phyloP scores from a whole-genome alignment of 2,888 invertebrate genomes.

The Camptogramma bilineatum region DNA sequence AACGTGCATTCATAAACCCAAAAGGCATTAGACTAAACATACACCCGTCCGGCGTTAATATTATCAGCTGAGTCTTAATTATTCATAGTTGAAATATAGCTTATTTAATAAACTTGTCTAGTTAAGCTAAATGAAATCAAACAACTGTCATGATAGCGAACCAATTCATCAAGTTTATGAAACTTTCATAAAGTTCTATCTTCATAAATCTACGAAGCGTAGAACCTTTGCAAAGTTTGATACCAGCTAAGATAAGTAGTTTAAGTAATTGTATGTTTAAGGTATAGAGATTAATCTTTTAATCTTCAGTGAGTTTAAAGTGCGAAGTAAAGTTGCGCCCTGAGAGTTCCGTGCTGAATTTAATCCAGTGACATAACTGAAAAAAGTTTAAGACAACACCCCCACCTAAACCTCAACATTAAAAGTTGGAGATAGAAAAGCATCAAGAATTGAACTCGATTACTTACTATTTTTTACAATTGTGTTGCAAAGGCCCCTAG shows the following conservation, averaged over 20 bases:
- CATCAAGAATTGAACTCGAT: too few species aligned
- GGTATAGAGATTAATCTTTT: neutral
- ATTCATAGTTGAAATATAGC: neutral
- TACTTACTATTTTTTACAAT: neutral
- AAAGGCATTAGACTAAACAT: too few species aligned
- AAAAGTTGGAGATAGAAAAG: too few species aligned
- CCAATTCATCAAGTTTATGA: constrained; percentile 5
- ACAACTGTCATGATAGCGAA: constrained; percentile 1
- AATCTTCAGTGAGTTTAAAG: constrained; percentile 1
- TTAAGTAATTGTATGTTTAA: neutral
- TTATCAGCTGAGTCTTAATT: too few species aligned
- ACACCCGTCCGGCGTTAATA: too few species aligned
- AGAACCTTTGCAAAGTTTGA: neutral
- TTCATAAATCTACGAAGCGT: constrained; percentile 16
- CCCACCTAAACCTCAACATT: too few species aligned
- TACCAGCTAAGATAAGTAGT: neutral
- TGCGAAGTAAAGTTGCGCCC: neutral
- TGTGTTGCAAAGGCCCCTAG: too few species aligned
- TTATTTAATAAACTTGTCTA: constrained; percentile 19
- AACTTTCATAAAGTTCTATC: constrained; percentile 8
- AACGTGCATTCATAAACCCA: too few species aligned
- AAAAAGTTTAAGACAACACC: too few species aligned
- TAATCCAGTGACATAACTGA: too few species aligned
- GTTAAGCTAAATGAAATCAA: constrained; percentile 6
- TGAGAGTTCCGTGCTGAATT: neutral